Conservation (phyloP, 1,140 invertebrate genomes). For the Procambarus virginalis region DNA sequence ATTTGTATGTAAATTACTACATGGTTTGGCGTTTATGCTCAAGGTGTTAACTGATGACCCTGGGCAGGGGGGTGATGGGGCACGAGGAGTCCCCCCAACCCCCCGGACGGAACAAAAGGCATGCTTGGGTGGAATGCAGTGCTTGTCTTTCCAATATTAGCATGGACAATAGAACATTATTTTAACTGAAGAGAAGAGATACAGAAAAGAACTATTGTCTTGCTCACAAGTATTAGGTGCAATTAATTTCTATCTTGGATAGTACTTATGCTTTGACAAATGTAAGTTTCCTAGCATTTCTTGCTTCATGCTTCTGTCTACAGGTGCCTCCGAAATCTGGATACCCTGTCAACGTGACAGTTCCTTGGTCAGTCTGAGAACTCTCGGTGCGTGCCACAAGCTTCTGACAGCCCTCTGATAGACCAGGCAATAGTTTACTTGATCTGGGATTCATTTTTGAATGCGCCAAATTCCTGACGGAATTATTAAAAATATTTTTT, state of each 20-base stretch:
- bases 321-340: background rate
- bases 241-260: conserved; percentile 26
- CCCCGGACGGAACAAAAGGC: background rate
- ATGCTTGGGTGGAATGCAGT: conserved; percentile 14
- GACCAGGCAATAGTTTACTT: background rate
- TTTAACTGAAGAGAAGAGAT: conserved; percentile 26
- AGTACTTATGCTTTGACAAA: conserved; percentile 36
- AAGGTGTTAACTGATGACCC: conserved; percentile 42
- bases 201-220: conserved; percentile 36
- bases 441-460: background rate
- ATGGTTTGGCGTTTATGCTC: conserved; percentile 63
- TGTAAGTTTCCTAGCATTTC: conserved; percentile 52
- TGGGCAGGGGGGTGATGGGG: background rate
- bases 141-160: conserved; percentile 57
- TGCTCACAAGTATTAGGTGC: conserved; percentile 63
- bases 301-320: conserved; percentile 44
- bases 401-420: background rate
- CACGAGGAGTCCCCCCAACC: background rate
- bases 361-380: background rate
- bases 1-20: conserved; percentile 66
- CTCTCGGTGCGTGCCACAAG: background rate
- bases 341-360: background rate
- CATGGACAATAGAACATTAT: conserved; percentile 56
- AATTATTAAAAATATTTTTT: conserved; percentile 32
- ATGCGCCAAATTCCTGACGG: conserved; percentile 1